A percentile compares a stretch with the other conserved stretches of the same genome.
Conservation (phyloP, 2,113 vertebrate species). For the Chlorodrepanis virens region DNA sequence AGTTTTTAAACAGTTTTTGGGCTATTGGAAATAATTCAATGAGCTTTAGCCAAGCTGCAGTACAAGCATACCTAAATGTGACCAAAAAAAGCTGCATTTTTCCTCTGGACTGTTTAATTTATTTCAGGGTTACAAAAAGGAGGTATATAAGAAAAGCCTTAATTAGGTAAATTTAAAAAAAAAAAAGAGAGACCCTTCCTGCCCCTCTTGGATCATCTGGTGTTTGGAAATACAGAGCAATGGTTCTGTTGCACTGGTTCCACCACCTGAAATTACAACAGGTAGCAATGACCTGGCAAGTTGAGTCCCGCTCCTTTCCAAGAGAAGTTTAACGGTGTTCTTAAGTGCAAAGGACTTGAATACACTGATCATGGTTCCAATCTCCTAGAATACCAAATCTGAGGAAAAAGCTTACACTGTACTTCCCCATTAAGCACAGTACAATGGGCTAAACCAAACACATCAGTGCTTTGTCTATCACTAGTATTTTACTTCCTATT, state of each 20-base stretch:
- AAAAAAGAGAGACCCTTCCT: neutral
- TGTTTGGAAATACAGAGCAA: neutral
- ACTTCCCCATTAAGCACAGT: accelerated
- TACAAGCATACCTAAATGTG: constrained; percentile 15
- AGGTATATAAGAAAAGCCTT: neutral
- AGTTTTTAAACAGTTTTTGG: constrained; percentile 49
- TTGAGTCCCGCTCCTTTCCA: neutral
- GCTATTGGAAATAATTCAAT: constrained; percentile 49
- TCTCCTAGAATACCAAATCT: neutral
- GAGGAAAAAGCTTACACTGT: neutral
- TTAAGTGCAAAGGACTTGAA: constrained; percentile 1
- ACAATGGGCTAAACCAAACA: neutral
- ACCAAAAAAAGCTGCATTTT: neutral
- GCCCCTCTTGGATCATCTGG: neutral
- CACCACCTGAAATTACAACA: constrained; percentile 15
- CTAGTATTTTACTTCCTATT: neutral
- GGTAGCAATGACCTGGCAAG: neutral
- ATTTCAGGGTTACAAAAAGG: neutral
- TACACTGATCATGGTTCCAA: neutral
- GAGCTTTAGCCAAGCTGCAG: constrained; percentile 30
- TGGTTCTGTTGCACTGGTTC: neutral
- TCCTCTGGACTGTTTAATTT: neutral
- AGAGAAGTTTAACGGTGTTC: neutral
- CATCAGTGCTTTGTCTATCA: neutral
- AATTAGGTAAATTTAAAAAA: neutral